These are phyloP conservation scores for Platichthys flesus DNA, from an alignment of 2,113 vertebrate species.

Conservation along the genomic window DNA sequence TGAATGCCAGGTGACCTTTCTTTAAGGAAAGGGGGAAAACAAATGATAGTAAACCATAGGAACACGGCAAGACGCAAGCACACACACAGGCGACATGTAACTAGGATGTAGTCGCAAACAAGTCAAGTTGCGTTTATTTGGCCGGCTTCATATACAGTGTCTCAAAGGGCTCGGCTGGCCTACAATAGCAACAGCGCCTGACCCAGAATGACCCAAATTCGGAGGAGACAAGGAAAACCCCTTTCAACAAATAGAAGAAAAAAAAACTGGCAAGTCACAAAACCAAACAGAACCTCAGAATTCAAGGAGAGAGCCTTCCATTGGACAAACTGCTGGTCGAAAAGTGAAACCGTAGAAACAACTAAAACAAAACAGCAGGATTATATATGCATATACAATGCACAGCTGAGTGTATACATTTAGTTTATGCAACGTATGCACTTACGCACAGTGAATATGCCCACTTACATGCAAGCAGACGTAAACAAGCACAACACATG, in stretches of 20 bases:
- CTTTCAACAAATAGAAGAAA: constrained; percentile 28
- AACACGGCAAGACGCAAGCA: constrained; percentile 60
- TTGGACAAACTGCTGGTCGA: not conserved
- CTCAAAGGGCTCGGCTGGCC: constrained; percentile 38
- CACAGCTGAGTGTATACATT: not conserved
- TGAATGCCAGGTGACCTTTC: constrained; percentile 79
- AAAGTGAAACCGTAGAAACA: not conserved
- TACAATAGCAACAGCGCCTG: constrained; percentile 49
- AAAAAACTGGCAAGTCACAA: constrained; percentile 36
- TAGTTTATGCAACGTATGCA: too few relatives aligned
- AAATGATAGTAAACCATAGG: constrained; percentile 70
- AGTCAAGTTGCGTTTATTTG: constrained; percentile 66
- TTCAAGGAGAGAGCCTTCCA: constrained; percentile 17
- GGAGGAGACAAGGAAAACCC: constrained; percentile 64
- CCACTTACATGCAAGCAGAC: not conserved
- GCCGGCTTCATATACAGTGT: constrained; percentile 59
- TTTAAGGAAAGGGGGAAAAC: constrained; percentile 58
- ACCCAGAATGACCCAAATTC: constrained; percentile 51
- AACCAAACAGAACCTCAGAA: constrained; percentile 28
- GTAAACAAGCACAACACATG: not conserved
- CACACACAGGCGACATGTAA: constrained; percentile 20
- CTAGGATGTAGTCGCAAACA: constrained; percentile 56
- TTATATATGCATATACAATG: constrained; percentile 7
- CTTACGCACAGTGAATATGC: not conserved
- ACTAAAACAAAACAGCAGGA: not conserved